A percentile compares a stretch with the other conserved stretches of the same genome.
Evolutionary conservation across 2,888 invertebrate species (phyloP).

Genomic region (Trachelus stipa): DNA sequence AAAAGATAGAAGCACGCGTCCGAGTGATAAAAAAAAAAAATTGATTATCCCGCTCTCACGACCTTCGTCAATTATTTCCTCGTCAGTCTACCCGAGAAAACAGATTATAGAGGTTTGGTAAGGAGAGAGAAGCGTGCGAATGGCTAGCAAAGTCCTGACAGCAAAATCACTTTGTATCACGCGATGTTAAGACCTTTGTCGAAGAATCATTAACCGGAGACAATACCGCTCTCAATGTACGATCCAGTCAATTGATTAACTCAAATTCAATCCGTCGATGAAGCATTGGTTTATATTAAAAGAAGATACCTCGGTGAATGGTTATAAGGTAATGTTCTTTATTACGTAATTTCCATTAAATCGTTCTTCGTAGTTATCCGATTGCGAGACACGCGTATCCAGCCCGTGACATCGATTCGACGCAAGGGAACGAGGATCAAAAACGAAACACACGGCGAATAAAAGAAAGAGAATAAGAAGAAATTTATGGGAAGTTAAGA

Average conservation of each 20-base stretch:
- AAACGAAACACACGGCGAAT: not conserved
- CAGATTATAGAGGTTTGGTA: not conserved
- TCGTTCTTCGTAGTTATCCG: not conserved
- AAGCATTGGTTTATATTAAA: not conserved
- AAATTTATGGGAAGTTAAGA: not conserved
- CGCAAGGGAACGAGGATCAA: not conserved
- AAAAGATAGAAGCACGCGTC: not conserved
- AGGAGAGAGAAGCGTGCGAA: not conserved
- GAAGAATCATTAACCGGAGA: not conserved
- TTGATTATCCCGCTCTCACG: conserved; percentile 8
- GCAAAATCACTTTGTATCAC: not conserved
- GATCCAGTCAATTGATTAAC: not conserved
- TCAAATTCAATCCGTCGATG: not conserved
- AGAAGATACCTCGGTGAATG: not conserved
- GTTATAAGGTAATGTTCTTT: not conserved
- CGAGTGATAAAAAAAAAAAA: not conserved
- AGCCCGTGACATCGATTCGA: not conserved
- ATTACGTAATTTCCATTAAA: not conserved
- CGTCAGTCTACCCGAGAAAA: conserved; percentile 21
- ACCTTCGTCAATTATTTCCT: conserved; percentile 40
- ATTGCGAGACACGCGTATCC: not conserved
- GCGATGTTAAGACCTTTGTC: not conserved
- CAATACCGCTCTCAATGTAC: not conserved
- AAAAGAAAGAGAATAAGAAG: not conserved
- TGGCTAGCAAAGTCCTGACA: not conserved